phyloP scores from a whole-genome alignment of 2,888 invertebrate genomes.

The Steinernema hermaphroditum region DNA sequence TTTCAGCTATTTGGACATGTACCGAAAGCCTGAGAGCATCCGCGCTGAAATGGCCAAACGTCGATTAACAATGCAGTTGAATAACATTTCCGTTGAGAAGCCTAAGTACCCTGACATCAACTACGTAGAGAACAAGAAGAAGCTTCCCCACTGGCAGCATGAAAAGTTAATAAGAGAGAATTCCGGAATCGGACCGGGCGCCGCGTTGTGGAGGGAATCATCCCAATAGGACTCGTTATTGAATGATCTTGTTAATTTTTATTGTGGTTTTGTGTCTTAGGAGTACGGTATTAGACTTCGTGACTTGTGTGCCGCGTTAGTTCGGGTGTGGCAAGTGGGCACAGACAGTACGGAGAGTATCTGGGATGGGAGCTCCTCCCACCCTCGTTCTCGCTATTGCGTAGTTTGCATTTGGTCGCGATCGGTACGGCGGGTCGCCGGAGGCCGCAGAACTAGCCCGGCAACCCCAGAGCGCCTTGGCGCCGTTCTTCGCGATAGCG shows the following conservation, averaged over 20 bases:
- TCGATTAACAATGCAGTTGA: slow-evolving; percentile 73
- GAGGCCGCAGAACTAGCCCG: slow-evolving; percentile 26
- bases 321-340: too few relatives aligned
- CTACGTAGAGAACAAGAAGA: slow-evolving; percentile 57
- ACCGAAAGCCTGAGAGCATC: slow-evolving; percentile 86
- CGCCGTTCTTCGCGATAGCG: slow-evolving; percentile 17
- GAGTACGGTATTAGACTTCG: too few relatives aligned
- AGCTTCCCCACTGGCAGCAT: slow-evolving; percentile 58
- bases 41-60: slow-evolving; percentile 82
- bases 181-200: slow-evolving; percentile 41
- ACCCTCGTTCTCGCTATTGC: not conserved
- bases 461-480: slow-evolving; percentile 37
- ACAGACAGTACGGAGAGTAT: too few relatives aligned
- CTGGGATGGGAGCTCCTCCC: slow-evolving; percentile 23
- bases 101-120: slow-evolving; percentile 59
- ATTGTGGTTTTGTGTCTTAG: not conserved
- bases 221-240: not conserved
- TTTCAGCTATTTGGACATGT: slow-evolving; percentile 89
- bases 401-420: slow-evolving; percentile 5
- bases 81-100: slow-evolving; percentile 39
- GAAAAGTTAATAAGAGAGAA: slow-evolving; percentile 40
- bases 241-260: slow-evolving; percentile 9
- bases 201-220: slow-evolving; percentile 37
- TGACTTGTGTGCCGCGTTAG: too few relatives aligned
- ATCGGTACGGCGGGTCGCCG: slow-evolving; percentile 1